Base-by-base conservation (phyloP, 2,888 invertebrate genomes). In the Hybos culiciformis region DNA sequence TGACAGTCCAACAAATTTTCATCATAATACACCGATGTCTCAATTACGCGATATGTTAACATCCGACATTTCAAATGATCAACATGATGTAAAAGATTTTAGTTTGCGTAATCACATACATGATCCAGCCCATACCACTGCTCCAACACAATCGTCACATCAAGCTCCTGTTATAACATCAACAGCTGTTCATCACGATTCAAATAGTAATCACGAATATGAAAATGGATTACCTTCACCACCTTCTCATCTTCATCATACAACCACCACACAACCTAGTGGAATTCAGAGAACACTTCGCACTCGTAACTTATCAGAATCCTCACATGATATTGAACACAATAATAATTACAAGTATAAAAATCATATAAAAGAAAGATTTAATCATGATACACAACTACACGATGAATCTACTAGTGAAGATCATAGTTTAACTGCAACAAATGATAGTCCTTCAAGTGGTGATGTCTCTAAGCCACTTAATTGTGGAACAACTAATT, bases 311-410 rank as follows among this genome's bases (percentile, higher is more conserved):
- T 62, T 62, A 31, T 66, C 67, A 4, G 67, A 67, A 49, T 64
- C 63, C 14, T 66, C 66, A 43, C 66, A 66, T 50, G 67, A 66
- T 37, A 57, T 64, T 43, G 64, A 64, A 49, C 68, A 59, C 55
- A 66, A 67, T 50, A 52, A 53, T 44, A 75, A 75, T 53, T 93
- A 92, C 70, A 93, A 93, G 69, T 93, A 91, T 70, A 94, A 94
- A 69, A 92, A 86, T 56, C 86, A 83, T 59, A 93, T 94, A 51
- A 90, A 92, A 58, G 80, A 91, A 60, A 72, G 93, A 46, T 93
- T 93, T 51, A 75, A 76, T 2, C 69, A 73, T 48, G 75, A 66
- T 45, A 43, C 60, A 32, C 52, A 71, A 19, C 72, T 72, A 49
- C 11, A 48, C 34, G 65, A 65, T 43, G 63, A 63, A 48, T 63